phyloP scores from a whole-genome alignment of 2,888 invertebrate species.

The Tanaodytes sp. region DNA sequence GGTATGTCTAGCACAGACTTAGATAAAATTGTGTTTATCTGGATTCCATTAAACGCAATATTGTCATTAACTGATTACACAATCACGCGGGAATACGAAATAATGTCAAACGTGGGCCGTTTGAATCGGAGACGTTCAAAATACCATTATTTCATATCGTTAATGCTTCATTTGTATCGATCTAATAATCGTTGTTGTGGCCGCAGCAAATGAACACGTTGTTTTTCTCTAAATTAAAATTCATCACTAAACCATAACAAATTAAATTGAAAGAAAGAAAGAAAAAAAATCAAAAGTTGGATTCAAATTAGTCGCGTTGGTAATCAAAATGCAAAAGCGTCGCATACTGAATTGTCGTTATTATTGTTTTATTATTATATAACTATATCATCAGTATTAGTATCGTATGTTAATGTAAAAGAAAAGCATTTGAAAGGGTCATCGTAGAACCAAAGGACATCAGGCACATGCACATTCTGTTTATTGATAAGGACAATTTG shows the following conservation, averaged over 20 bases:
- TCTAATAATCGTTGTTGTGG: slow-evolving; percentile 60
- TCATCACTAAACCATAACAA: too few relatives aligned
- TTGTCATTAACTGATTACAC: slow-evolving; percentile 7
- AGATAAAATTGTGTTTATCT: slow-evolving; percentile 10
- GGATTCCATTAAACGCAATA: slow-evolving; percentile 8
- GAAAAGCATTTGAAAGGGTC: slow-evolving; percentile 56
- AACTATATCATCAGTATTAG: too few relatives aligned
- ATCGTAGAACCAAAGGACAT: slow-evolving; percentile 68
- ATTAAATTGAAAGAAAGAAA: slow-evolving; percentile 49
- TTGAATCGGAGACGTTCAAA: slow-evolving; percentile 3
- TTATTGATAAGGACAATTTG: slow-evolving; percentile 73
- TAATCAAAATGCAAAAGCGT: slow-evolving; percentile 70
- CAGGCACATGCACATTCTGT: slow-evolving; percentile 73
- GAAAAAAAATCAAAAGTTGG: too few relatives aligned
- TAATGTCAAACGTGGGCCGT: slow-evolving; percentile 19
- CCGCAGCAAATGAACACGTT: slow-evolving; percentile 70
- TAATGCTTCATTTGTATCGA: too few relatives aligned
- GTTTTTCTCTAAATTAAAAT: too few relatives aligned
- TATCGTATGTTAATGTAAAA: too few relatives aligned
- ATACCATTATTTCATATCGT: too few relatives aligned
- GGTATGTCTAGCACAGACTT: slow-evolving; percentile 27
- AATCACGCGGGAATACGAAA: slow-evolving; percentile 11
- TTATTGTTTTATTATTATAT: too few relatives aligned
- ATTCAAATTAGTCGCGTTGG: too few relatives aligned
- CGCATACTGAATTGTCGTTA: too few relatives aligned